Evolutionary conservation across 2,888 invertebrate species (phyloP), one percentile per base, ranked within the genome.

Genomic region (Lasius fuliginosus): DNA sequence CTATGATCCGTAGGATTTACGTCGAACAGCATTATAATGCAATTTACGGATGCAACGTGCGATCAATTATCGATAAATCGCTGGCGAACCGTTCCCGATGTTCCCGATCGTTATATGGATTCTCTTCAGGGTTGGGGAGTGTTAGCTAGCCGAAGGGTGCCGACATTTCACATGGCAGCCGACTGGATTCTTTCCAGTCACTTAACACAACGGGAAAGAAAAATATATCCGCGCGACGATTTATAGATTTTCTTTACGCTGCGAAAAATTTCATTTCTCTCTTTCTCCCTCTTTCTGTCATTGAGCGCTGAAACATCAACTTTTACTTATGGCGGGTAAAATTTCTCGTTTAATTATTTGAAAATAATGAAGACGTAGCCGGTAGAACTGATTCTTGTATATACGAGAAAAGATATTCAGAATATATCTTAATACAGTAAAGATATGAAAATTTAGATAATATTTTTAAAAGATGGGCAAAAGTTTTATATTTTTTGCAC

Each of bases 41-140:
- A 74, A 81, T 79, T 79, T 73, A 73, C 56, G 71, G 36, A 15
- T 46, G 12, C 49, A 58, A 62, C 62, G 76, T 30, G 46, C 86
- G 86, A 91, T 91, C 90, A 88, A 90, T 91, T 86, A 86, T 82
- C 89, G 89, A 91, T 91, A 89, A 91, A 89, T 86, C 84, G 86
- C 74, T 82, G 53, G 68, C 69, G 74, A 79, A 84, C 84, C 85
- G 87, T 84, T 82, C 84, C 79, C 65, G 81, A 85, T 82, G 87
- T 84, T 86, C 82, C 27, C 85, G 82, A 88, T 85, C 88, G 84
- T 88, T 86, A 86, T 87, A 79, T 77, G 75, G 64, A 85, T 82
- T 86, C 74, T 73, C 85, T 64, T 86, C 42, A 53, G 40, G 30
- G 27, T 27, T 62, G 23, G 65, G 65, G 46, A 82, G 27, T 64